Percentiles rank a stretch among this genome's conserved stretches.
Evolutionary conservation across 2,113 vertebrate genomes (phyloP).

Genomic region (Sterrhoptilus dennistouni): DNA sequence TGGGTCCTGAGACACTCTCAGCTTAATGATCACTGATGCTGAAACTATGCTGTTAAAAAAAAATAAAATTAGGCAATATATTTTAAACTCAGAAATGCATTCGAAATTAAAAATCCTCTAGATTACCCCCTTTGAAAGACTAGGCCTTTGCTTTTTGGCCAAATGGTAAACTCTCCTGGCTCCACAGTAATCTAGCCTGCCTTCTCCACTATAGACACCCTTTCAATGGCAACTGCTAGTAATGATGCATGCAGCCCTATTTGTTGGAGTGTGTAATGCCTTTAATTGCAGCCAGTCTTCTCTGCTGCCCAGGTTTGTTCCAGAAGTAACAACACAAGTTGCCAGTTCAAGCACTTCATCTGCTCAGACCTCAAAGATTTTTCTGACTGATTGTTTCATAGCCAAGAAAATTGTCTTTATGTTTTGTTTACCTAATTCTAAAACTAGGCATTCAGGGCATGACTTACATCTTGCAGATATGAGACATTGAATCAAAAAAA

Average conservation of each 20-base stretch:
- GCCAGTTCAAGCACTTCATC: slow-evolving; percentile 53
- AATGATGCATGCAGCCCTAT: background rate
- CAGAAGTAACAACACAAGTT: slow-evolving; percentile 20
- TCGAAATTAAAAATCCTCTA: background rate
- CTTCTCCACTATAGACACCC: background rate
- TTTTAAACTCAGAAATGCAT: background rate
- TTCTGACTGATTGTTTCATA: background rate
- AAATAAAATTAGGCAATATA: background rate
- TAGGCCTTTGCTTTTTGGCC: background rate
- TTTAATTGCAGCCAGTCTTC: slow-evolving; percentile 4
- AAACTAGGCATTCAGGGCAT: background rate
- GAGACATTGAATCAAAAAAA: background rate
- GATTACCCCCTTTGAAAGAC: background rate
- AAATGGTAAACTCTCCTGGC: background rate
- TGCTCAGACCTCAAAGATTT: background rate
- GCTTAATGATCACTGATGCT: background rate
- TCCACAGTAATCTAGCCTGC: background rate
- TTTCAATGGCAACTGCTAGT: background rate
- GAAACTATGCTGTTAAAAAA: background rate
- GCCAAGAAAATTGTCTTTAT: background rate
- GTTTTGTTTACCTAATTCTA: slow-evolving; percentile 4
- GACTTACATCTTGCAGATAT: background rate
- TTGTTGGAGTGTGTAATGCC: background rate
- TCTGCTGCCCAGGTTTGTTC: background rate
- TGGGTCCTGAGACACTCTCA: background rate